Evolutionary conservation across 2,888 invertebrate genomes (phyloP).

Genomic region (Tribolium freemani): DNA sequence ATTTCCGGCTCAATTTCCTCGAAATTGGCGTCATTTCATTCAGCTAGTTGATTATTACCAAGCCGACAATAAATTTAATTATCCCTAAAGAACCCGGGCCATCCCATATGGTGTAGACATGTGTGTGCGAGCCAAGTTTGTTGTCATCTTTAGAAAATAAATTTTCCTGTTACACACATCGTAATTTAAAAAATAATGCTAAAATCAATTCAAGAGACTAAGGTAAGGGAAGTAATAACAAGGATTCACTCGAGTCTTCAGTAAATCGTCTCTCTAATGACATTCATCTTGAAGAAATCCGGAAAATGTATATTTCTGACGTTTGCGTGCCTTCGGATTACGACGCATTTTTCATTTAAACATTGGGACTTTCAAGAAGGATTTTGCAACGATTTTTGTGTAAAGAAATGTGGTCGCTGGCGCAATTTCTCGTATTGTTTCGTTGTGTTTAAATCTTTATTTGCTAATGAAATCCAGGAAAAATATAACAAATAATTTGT

Average conservation of each 20-base stretch:
- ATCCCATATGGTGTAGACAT: constrained; percentile 21
- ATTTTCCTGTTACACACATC: not conserved
- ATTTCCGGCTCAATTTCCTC: not conserved
- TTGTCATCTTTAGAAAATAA: constrained; percentile 23
- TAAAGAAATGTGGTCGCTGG: too few species aligned
- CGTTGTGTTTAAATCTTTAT: too few species aligned
- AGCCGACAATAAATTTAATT: constrained; percentile 30
- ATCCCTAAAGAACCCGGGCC: constrained; percentile 29
- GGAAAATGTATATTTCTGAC: not conserved
- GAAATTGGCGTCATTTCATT: constrained; percentile 8
- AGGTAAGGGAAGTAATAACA: not conserved
- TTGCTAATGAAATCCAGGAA: too few species aligned
- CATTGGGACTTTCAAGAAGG: not conserved
- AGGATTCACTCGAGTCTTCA: not conserved
- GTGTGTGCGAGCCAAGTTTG: constrained; percentile 19
- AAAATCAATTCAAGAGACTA: not conserved
- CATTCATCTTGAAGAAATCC: constrained; percentile 7
- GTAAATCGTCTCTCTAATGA: constrained; percentile 3
- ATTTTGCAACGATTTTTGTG: too few species aligned
- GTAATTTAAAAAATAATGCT: not conserved
- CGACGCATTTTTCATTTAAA: not conserved
- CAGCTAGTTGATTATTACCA: constrained; percentile 2
- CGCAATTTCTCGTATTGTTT: too few species aligned
- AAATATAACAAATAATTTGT: too few species aligned
- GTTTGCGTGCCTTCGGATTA: not conserved